Evolutionary conservation across 2,888 invertebrate genomes (phyloP), one percentile per base, ranked within the genome.

Genomic region (Drosophila mettleri): DNA sequence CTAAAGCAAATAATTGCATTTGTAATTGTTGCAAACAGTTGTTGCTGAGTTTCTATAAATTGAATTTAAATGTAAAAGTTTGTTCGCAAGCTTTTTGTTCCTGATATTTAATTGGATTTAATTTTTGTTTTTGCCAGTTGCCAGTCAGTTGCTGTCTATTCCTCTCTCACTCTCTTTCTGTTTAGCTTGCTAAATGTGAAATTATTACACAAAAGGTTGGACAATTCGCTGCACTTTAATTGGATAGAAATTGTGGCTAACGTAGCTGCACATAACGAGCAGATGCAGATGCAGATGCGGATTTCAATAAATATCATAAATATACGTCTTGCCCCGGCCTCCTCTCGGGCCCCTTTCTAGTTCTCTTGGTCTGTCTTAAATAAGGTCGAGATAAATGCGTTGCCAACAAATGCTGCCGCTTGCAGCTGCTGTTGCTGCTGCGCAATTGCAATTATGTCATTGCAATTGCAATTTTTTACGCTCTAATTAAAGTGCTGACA

Each of bases 401-500:
- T 68, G 78, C 78, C 78, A 78, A 78, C 74, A 68, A 74, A 78
- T 46, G 39, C 33, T 24, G 52, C 69, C 67, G 64, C 78, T 45
- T 29, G 52, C 74, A 74, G 71, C 65, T 45, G 45, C 45, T 45
- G 27, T 16, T 46, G 48, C 60, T 62, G 18, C 33, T 31, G 18
- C 29, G 64, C 72, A 69, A 74, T 62, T 68, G 76, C 78, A 73
- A 73, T 71, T 65, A 64, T 62, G 53, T 38, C 62, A 64, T 62
- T 65, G 46, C 39, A 33, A 22, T 61, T 62, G 64, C 76, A 80
- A 80, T 80, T 86, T 74, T 78, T 77, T 72, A 82, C 69, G 85
- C 86, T 86, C 86, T 86, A 84, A 84, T 86, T 82, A 86, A 80
- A 73, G 77, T 86, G 85, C 66, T 80, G 85, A 86, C 84, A 86